Evolutionary conservation across 2,113 vertebrate genomes (phyloP), one percentile per base, ranked within the genome.

Genomic region (Sylvia atricapilla): DNA sequence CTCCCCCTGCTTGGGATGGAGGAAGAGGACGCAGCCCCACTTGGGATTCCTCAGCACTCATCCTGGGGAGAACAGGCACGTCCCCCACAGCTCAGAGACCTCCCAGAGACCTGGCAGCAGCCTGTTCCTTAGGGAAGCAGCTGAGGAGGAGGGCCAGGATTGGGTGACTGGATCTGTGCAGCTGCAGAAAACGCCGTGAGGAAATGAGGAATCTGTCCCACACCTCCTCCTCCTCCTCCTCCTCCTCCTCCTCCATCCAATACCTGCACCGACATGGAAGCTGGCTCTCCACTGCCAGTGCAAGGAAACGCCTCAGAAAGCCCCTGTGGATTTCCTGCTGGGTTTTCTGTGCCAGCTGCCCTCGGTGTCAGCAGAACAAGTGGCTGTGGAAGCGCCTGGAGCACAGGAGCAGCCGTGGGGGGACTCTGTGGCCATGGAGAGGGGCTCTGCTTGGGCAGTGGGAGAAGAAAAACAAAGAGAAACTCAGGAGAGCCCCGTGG

Each of bases 401-500:
- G 62, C 18, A 2, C 2, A 1, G 33, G 17, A 30, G 7, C 55
- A 60, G 52, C 62, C 10, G 0, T 3, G 39, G 58, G 18, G 7
- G 39, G 6, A 1, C 6, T n/a, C 47, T 31, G 67, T 9, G 12
- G 31, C 43, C 67, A 13, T 0, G 1, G 33, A 41, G 47, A 50
- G 53, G 22, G 11, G 10, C 10, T 24, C 47, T 5, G 43, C 39
- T 44, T 1, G 13, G 35, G 9, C 22, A 44, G 6, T 0, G 0
- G 46, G 4, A 6, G 53, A 31, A 63, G 44, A 11, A 67, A 72
- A 82, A 39, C 1, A 3, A 25, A 35, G 16, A 8, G 31, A 62
- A 78, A 31, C 28, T 19, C 5, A 0, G 2, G 52, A 66, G 22
- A 11, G 15, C 3, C 4, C 0, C 5, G 1, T 2, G 9, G 58